Base-by-base conservation (phyloP, 2,113 vertebrate species). In the Strigops habroptila region DNA sequence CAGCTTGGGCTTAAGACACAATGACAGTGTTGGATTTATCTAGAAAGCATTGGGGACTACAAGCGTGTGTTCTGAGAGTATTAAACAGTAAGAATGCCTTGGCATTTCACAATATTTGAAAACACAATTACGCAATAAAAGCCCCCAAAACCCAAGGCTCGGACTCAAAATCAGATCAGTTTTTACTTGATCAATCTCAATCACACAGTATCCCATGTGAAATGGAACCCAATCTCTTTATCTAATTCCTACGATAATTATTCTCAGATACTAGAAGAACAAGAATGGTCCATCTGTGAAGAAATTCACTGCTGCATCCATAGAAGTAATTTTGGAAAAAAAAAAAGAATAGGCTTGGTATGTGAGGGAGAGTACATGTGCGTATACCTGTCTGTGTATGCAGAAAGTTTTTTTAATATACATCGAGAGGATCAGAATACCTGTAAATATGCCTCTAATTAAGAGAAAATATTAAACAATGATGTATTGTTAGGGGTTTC, bases 231-330 rank as follows among this genome's bases (percentile, higher is more conserved):
- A 77, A 57, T 60, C 73, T 63, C 79, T 91, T 85, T 28, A 65
- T 82, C 59, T 91, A 86, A 94, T 86, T 95, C 76, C 68, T 70
- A 9, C 52, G 55, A 88, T 86, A 91, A 93, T 94, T 91, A 55
- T 83, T 85, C 78, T 85, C 51, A n/a, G 63, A 51, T 23, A 81
- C 14, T 41, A 27, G 68, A 88, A 83, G 68, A 95, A 75, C 9
- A 88, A 69, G 41, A 93, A 86, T 4, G 5, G 79, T 44, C 68
- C 88, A 88, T 91, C 88, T 95, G 93, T 83, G 88, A 91, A 96
- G 33, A 43, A 86, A 94, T 90, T 78, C 46, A 77, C 35, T 8
- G 9, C 55, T 83, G 35, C 68, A 84, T 41, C 39, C 57, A 37
- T 23, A 44, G 70, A 86, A 67, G 44, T 31, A 62, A 60, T 53